phyloP scores from a whole-genome alignment of 1,140 invertebrate genomes.

The Ostrea edulis region DNA sequence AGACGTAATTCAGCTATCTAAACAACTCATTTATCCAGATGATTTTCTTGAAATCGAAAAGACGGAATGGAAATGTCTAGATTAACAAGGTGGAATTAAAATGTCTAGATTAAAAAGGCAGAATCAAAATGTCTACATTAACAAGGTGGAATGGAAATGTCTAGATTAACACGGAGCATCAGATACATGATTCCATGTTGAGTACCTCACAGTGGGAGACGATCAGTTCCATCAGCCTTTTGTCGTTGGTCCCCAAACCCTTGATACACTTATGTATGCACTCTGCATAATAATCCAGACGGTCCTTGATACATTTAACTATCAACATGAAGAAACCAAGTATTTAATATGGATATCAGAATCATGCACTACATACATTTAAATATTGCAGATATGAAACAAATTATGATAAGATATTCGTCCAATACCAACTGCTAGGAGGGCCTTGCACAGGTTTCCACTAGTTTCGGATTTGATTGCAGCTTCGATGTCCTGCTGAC shows the following conservation, averaged over 20 bases:
- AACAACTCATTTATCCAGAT: too few species aligned
- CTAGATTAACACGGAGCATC: too few species aligned
- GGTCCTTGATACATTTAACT: slow-evolving; percentile 82
- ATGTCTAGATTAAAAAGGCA: too few species aligned
- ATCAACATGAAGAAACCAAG: slow-evolving; percentile 29
- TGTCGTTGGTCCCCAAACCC: slow-evolving; percentile 90
- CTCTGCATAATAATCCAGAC: slow-evolving; percentile 94
- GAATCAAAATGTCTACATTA: too few species aligned
- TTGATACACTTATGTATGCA: slow-evolving; percentile 93
- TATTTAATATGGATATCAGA: not conserved
- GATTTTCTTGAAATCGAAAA: too few species aligned
- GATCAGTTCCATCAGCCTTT: slow-evolving; percentile 92
- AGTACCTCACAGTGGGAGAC: slow-evolving; percentile 90
- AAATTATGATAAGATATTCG: too few species aligned
- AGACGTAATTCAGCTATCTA: too few species aligned
- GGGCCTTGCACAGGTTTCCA: slow-evolving; percentile 71
- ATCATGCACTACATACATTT: not conserved
- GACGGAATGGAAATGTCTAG: too few species aligned
- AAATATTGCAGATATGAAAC: too few species aligned
- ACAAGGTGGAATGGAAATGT: too few species aligned
- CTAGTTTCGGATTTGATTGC: slow-evolving; percentile 74
- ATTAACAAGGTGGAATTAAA: too few species aligned
- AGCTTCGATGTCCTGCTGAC: slow-evolving; percentile 72
- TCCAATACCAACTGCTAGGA: slow-evolving; percentile 72
- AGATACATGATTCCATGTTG: not conserved